Base-by-base conservation (phyloP, 2,797 vertebrate genomes). In the Peromyscus aztecus region DNA sequence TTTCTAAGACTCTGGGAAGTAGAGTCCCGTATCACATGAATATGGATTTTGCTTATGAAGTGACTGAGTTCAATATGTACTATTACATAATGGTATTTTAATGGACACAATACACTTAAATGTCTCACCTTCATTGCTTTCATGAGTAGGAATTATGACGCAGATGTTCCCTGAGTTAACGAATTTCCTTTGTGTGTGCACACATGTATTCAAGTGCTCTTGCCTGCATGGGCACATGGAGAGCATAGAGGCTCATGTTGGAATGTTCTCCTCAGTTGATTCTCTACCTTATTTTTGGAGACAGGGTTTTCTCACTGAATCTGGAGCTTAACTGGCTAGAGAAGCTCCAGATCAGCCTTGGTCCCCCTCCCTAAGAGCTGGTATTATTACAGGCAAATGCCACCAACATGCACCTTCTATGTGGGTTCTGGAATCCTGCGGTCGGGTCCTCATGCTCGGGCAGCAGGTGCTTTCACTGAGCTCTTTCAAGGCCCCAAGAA, bases 91-190 rank as follows among this genome's bases (percentile, higher is more conserved):
- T 69, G 43, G 19, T n/a, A 83, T n/a, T 90, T 57, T 86, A 94
- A 81, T 46, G 52, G 46, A 43, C 63, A 82, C 19, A 43, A 90
- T 14, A 82, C 52, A 95, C 73, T 59, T 75, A 76, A 86, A 57
- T 46, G 85, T 80, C 84, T 95, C 34, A 86, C 49, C 37, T 94
- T 85, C 67, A 65, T 63, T 75, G 23, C 7, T 80, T 63, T 63
- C 37, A 63, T 37, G 61, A 29, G 71, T 8, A 49, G 71, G 67
- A 92, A 95, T 89, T 93, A 93, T 49, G 61, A 90, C 24, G 37
- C 31, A 65, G 34, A 92, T 67, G 17, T 75, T 91, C 89, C 89
- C 90, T 87, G 95, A 98, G 59, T 75, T 76, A 77, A 76, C 2
- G 31, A 57, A 69, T 84, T 94, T 91, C 61, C 63, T 95, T 92